Conservation (phyloP, 2,797 vertebrate genomes). For the Leucoraja ocellata region DNA sequence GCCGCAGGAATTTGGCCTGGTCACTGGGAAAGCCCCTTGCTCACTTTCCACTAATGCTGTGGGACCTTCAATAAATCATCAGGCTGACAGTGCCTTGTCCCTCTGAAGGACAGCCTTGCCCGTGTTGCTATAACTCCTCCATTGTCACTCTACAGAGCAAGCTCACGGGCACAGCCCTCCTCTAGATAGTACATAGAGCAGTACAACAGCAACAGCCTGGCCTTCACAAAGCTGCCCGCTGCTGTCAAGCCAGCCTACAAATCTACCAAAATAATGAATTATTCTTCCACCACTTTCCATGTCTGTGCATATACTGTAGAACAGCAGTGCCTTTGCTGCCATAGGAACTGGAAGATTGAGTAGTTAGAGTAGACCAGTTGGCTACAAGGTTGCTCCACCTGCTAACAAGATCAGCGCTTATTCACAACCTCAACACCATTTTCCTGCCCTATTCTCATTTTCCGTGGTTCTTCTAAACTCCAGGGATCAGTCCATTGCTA, state of each 20-base stretch:
- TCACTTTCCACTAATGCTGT: background rate
- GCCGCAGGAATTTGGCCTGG: conserved; percentile 8
- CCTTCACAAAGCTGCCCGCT: background rate
- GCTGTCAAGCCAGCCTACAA: background rate
- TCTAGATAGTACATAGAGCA: too few species aligned
- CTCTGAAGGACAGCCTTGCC: background rate
- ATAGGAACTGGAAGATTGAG: too few species aligned
- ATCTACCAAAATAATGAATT: background rate
- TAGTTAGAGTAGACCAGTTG: too few species aligned
- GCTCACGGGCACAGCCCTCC: too few species aligned
- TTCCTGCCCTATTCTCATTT: too few species aligned
- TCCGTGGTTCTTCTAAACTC: too few species aligned
- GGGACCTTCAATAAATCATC: background rate
- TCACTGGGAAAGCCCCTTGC: conserved; percentile 1
- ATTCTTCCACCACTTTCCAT: background rate
- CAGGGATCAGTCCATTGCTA: too few species aligned
- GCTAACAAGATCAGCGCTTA: too few species aligned
- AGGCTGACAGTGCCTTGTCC: background rate
- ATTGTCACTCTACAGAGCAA: background rate
- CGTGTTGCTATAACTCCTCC: background rate
- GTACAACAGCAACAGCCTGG: background rate
- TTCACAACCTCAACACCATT: too few species aligned
- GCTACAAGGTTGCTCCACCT: too few species aligned
- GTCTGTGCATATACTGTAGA: background rate
- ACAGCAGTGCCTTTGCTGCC: too few species aligned